A percentile compares a stretch with the other conserved stretches of the same genome.
phyloP scores from a whole-genome alignment of 2,888 invertebrate species.

The Crepidodera aurea region DNA sequence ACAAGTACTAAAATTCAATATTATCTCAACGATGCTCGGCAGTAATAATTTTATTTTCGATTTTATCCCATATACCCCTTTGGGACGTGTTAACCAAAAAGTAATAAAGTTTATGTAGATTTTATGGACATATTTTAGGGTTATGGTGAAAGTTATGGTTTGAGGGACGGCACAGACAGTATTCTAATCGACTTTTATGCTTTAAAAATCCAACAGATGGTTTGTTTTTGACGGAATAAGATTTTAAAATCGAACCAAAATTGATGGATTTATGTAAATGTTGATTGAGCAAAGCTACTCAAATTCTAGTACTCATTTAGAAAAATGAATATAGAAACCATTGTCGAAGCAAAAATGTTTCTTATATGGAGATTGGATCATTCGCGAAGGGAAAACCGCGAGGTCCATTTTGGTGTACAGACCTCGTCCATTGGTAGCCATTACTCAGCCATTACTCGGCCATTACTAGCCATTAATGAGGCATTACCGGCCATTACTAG shows the following conservation, averaged over 20 bases:
- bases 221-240: slow-evolving; percentile 7
- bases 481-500: too few relatives aligned
- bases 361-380: too few relatives aligned
- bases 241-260: slow-evolving; percentile 1
- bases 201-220: slow-evolving; percentile 12
- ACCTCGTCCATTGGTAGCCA: too few relatives aligned
- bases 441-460: too few relatives aligned
- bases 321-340: too few relatives aligned
- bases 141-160: slow-evolving; percentile 20
- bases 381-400: too few relatives aligned
- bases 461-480: too few relatives aligned
- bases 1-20: slow-evolving; percentile 26
- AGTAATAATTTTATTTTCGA: slow-evolving; percentile 27
- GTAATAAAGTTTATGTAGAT: slow-evolving; percentile 29
- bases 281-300: too few relatives aligned
- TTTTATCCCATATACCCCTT: slow-evolving; percentile 19
- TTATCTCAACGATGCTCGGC: slow-evolving; percentile 15
- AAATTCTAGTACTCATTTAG: too few relatives aligned
- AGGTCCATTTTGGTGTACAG: too few relatives aligned
- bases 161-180: slow-evolving; percentile 18
- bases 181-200: slow-evolving; percentile 15
- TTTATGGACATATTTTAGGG: slow-evolving; percentile 24
- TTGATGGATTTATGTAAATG: neutral
- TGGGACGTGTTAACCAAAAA: slow-evolving; percentile 31
- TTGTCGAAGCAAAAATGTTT: too few relatives aligned